phyloP scores from a whole-genome alignment of 1,140 invertebrate species.

The Drosophila nannoptera region DNA sequence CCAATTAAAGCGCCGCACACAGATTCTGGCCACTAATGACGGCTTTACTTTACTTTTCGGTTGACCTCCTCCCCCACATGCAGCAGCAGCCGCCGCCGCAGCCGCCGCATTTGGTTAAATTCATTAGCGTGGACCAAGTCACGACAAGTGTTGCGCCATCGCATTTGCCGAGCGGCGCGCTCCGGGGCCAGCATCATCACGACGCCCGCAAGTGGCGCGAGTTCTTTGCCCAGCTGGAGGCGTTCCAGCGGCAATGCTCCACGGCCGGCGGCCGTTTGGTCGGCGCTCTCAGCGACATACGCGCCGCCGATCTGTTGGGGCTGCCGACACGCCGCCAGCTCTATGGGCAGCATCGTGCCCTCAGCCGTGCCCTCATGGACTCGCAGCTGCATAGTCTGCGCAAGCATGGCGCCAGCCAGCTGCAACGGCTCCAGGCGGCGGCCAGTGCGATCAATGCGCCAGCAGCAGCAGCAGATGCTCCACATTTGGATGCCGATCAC shows the following conservation, averaged over 20 bases:
- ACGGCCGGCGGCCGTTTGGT: constrained; percentile 80
- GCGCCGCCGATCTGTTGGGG: constrained; percentile 79
- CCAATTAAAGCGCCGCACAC: constrained; percentile 75
- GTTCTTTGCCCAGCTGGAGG: constrained; percentile 83
- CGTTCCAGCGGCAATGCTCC: constrained; percentile 80
- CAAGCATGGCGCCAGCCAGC: constrained; percentile 79
- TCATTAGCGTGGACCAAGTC: constrained; percentile 79
- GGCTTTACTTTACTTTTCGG: constrained; percentile 9
- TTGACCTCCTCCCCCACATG: constrained; percentile 49
- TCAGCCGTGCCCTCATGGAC: constrained; percentile 80
- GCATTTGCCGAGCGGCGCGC: constrained; percentile 76
- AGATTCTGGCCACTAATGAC: constrained; percentile 70
- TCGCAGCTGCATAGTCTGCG: constrained; percentile 80
- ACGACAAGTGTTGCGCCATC: constrained; percentile 79
- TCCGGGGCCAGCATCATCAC: constrained; percentile 80
- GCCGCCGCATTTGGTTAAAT: constrained; percentile 73
- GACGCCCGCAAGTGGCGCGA: constrained; percentile 83
- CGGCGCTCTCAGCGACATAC: constrained; percentile 80
- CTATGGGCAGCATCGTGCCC: constrained; percentile 80
- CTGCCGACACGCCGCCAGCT: constrained; percentile 80
- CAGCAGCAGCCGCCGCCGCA: constrained; percentile 39
- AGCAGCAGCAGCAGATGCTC: constrained; percentile 6
- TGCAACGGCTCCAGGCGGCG: constrained; percentile 80
- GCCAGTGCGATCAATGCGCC: constrained; percentile 64
- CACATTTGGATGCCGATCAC: constrained; percentile 55